phyloP scores from a whole-genome alignment of 2,113 vertebrate genomes.

The Delphinapterus leucas region DNA sequence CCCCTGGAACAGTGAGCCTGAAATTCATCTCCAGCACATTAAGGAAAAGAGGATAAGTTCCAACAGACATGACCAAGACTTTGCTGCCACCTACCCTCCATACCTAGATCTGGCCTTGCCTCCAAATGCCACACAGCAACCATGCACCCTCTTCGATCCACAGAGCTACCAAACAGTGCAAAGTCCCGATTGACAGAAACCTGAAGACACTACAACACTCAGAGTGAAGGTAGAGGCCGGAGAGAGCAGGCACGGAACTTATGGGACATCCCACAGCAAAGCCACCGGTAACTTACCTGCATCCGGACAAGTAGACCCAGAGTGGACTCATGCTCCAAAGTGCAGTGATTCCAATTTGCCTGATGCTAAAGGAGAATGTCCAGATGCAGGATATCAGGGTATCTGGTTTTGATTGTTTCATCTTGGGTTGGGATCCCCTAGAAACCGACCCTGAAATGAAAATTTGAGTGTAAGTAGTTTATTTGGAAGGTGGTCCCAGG shows the following conservation, averaged over 20 bases:
- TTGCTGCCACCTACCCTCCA: conserved; percentile 58
- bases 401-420: neutral
- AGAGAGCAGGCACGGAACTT: neutral
- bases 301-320: neutral
- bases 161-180: neutral
- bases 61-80: conserved; percentile 39
- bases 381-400: neutral
- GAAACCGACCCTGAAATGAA: neutral
- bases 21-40: conserved; percentile 22
- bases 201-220: neutral
- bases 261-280: neutral
- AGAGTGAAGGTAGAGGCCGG: neutral
- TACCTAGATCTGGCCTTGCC: conserved; percentile 23
- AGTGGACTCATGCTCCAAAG: neutral
- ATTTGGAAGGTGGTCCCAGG: neutral
- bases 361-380: neutral
- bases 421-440: neutral
- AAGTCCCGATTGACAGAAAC: neutral
- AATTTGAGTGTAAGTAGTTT: neutral
- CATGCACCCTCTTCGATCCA: neutral
- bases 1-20: neutral
- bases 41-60: neutral
- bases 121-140: neutral
- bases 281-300: too few relatives aligned
- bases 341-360: neutral